phyloP scores from a whole-genome alignment of 1,140 invertebrate species.

The Aphelinus atriplicis region DNA sequence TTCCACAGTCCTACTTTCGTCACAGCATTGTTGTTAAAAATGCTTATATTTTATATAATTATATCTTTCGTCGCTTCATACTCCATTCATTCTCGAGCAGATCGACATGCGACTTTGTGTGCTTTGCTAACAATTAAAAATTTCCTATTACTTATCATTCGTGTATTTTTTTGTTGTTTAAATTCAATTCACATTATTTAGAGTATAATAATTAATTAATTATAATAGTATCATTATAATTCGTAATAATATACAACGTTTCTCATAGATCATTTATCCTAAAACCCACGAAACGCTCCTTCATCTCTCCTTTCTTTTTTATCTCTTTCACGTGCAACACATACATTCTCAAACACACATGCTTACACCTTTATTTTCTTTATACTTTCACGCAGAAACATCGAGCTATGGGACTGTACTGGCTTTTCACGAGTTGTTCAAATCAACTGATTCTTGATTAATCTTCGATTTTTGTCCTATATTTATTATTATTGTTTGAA shows the following conservation, averaged over 20 bases:
- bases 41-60: slow-evolving; percentile 17
- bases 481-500: slow-evolving; percentile 27
- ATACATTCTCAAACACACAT: slow-evolving; percentile 21
- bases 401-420: slow-evolving; percentile 57
- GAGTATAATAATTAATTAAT: slow-evolving; percentile 66
- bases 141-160: slow-evolving; percentile 62
- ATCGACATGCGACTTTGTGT: slow-evolving; percentile 48
- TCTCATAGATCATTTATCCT: slow-evolving; percentile 67
- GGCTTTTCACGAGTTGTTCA: slow-evolving; percentile 53
- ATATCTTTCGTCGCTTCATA: slow-evolving; percentile 18
- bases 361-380: slow-evolving; percentile 11
- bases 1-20: slow-evolving; percentile 39
- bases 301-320: slow-evolving; percentile 45
- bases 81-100: slow-evolving; percentile 21
- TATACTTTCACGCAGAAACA: slow-evolving; percentile 46
- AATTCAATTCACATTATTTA: slow-evolving; percentile 66
- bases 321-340: slow-evolving; percentile 38
- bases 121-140: slow-evolving; percentile 63
- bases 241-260: slow-evolving; percentile 68
- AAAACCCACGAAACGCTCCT: slow-evolving; percentile 60
- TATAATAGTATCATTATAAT: slow-evolving; percentile 67
- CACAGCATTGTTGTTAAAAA: slow-evolving; percentile 37
- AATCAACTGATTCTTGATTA: slow-evolving; percentile 56
- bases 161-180: slow-evolving; percentile 58
- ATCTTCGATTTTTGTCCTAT: slow-evolving; percentile 23